phyloP scores from a whole-genome alignment of 2,113 vertebrate genomes.

The Erythrocercus mccallii region DNA sequence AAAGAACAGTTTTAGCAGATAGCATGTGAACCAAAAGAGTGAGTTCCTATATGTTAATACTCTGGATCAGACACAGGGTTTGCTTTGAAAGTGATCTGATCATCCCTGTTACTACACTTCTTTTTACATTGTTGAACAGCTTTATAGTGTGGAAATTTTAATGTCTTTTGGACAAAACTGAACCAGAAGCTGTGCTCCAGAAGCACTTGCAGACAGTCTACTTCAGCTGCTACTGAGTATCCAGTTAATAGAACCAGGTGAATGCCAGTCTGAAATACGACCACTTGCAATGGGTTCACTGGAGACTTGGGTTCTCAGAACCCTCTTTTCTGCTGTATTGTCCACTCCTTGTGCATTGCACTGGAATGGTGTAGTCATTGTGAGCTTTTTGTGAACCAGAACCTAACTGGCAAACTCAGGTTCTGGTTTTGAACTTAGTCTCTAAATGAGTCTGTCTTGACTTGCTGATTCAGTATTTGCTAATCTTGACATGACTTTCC shows the following conservation, averaged over 20 bases:
- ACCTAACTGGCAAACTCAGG: background rate
- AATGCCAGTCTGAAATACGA: background rate
- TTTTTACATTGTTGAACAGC: background rate
- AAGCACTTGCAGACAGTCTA: background rate
- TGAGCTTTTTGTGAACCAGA: background rate
- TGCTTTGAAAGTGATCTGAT: background rate
- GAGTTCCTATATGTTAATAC: background rate
- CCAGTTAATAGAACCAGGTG: background rate
- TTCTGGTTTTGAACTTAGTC: background rate
- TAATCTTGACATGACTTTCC: background rate
- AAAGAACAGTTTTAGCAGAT: background rate
- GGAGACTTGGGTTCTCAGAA: background rate
- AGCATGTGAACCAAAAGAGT: background rate
- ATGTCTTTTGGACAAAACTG: background rate
- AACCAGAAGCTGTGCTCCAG: background rate
- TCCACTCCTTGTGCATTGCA: rapidly evolving
- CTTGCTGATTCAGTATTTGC: background rate
- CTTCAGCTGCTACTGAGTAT: background rate
- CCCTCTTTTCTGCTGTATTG: background rate
- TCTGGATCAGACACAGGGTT: background rate
- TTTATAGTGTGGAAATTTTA: background rate
- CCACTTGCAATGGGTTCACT: background rate
- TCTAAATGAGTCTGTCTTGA: background rate
- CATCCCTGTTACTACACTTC: background rate
- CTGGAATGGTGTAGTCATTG: background rate